Evolutionary conservation across 2,113 vertebrate species (phyloP), one percentile per base, ranked within the genome.

Genomic region (Saguinus imperator): DNA sequence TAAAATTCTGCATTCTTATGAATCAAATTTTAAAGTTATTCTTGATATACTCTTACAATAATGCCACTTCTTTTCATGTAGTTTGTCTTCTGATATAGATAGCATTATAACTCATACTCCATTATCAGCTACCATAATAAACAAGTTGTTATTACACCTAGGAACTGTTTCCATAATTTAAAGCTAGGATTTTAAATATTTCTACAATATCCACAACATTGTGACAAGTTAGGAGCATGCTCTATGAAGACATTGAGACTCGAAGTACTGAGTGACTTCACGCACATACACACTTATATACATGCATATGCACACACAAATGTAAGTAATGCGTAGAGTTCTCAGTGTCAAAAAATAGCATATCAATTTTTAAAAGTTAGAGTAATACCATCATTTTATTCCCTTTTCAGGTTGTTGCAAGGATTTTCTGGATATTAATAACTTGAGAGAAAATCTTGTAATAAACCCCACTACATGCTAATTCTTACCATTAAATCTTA

Each of bases 401-500:
- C 76, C 29, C 18, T 91, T 76, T 1, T 11, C 16, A 76, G 32
- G 12, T 70, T 89, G 8, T 70, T 73, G 9, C 29, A 77, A 87
- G 14, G 20, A 37, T 86, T 95, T 80, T 43, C 57, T 77, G 23
- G 91, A 64, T 64, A 64, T 29, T 64, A 9, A 68, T 64, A 84
- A 68, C 58, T 66, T 21, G n/a, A 87, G 25, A 17, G 7, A 84
- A 80, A 50, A 43, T 75, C 18, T 86, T 85, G 3, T 61, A 89
- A 55, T 79, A 89, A 91, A 40, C 91, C 14, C 18, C 43, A n/a
- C 12, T 20, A 27, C 8, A 18, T 91, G 9, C 43, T 94, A 55
- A 95, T 95, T 68, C 32, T 83, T 83, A 66, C 66, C 16, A n/a
- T 88, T 89, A 91, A 95, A 89, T 87, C 27, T 79, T 77, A 75